These are phyloP conservation scores for Malurus melanocephalus DNA, from an alignment of 2,113 vertebrate species.

Conservation along the genomic window DNA sequence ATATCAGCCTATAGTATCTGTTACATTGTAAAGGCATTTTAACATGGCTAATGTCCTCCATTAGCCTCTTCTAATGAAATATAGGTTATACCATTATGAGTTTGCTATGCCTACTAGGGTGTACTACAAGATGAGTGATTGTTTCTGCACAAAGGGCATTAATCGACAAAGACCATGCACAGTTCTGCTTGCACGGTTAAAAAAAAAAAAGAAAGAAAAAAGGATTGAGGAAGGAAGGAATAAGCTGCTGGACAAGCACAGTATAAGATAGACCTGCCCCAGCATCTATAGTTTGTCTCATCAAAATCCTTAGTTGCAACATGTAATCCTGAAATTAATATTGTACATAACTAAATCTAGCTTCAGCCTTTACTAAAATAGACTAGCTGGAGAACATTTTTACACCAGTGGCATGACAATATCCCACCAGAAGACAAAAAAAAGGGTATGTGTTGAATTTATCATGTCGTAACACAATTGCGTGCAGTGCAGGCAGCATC, in stretches of 20 bases:
- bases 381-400: constrained; percentile 46
- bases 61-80: constrained; percentile 84
- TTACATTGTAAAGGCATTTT: constrained; percentile 61
- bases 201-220: constrained; percentile 9
- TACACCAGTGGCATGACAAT: constrained; percentile 6
- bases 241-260: constrained; percentile 62
- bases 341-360: constrained; percentile 45
- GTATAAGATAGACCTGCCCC: constrained; percentile 59
- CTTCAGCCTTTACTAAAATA: constrained; percentile 50
- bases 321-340: constrained; percentile 61
- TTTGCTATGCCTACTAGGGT: constrained; percentile 57
- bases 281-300: constrained; percentile 41
- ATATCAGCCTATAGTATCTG: constrained; percentile 59
- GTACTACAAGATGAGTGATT: constrained; percentile 57
- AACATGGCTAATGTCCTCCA: constrained; percentile 80
- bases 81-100: constrained; percentile 82
- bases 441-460: background rate
- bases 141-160: constrained; percentile 70
- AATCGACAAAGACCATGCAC: constrained; percentile 79
- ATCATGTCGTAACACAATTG: background rate
- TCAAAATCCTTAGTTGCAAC: constrained; percentile 61
- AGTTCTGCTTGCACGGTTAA: constrained; percentile 71
- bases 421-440: constrained; percentile 25
- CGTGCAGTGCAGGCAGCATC: constrained; percentile 22
- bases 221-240: constrained; percentile 5